phyloP scores from a whole-genome alignment of 2,888 invertebrate species.

The Rhabditoides inermis region DNA sequence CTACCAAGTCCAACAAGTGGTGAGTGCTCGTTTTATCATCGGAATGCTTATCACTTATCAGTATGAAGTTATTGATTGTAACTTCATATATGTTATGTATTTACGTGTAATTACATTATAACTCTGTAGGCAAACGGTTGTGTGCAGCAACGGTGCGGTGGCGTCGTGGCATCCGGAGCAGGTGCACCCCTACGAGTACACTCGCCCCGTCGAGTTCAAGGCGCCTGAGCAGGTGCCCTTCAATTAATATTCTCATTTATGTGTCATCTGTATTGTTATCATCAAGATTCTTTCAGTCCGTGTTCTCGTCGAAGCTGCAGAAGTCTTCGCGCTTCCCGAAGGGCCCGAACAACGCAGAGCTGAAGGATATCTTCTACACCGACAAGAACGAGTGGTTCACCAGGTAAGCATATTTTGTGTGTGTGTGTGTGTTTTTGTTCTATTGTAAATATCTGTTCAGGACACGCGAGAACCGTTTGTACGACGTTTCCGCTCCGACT shows the following conservation, averaged over 20 bases:
- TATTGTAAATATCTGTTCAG: slow-evolving; percentile 23
- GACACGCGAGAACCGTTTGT: slow-evolving; percentile 44
- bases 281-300: too few relatives aligned
- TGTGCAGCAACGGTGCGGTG: slow-evolving; percentile 40
- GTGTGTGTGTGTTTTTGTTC: not conserved
- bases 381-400: slow-evolving; percentile 54
- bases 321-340: slow-evolving; percentile 22
- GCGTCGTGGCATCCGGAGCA: slow-evolving; percentile 48
- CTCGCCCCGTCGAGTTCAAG: slow-evolving; percentile 31
- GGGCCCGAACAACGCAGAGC: slow-evolving; percentile 52
- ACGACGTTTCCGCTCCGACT: slow-evolving; percentile 30
- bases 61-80: too few relatives aligned
- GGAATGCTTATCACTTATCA: too few relatives aligned
- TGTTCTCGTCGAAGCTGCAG: not conserved
- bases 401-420: slow-evolving; percentile 37
- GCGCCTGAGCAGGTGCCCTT: not conserved
- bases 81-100: too few relatives aligned
- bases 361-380: slow-evolving; percentile 54
- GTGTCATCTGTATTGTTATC: too few relatives aligned
- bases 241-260: too few relatives aligned
- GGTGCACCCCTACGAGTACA: slow-evolving; percentile 43
- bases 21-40: too few relatives aligned
- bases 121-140: slow-evolving; percentile 27
- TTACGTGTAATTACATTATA: too few relatives aligned
- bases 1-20: too few relatives aligned